These are phyloP conservation scores for Eupithecia tripunctaria DNA, from an alignment of 2,888 invertebrate genomes.

Conservation along the genomic window DNA sequence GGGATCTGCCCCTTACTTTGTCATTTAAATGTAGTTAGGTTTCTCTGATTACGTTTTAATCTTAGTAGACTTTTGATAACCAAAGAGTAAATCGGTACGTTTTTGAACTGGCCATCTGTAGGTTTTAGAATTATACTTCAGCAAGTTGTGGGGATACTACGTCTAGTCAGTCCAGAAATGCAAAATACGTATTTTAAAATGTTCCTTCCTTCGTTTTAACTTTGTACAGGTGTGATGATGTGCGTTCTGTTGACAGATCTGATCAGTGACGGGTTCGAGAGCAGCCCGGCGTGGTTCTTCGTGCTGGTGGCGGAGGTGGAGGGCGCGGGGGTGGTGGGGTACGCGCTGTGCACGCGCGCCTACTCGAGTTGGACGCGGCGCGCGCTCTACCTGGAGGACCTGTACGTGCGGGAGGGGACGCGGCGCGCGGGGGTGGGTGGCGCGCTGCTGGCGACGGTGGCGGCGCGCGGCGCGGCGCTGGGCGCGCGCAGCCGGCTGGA, in stretches of 20 bases:
- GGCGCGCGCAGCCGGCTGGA: conserved; percentile 86
- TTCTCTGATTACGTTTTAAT: no score
- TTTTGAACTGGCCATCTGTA: no score
- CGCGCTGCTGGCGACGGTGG: conserved; percentile 72
- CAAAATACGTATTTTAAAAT: no score
- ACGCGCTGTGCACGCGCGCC: conserved; percentile 90
- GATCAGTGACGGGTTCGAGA: conserved; percentile 88
- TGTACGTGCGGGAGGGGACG: conserved; percentile 88
- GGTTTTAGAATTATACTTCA: no score
- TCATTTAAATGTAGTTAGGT: no score
- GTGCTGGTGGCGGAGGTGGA: conserved; percentile 86
- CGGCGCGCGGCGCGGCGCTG: conserved; percentile 62
- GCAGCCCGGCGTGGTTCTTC: conserved; percentile 85
- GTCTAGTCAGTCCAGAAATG: no score
- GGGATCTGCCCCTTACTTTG: no score
- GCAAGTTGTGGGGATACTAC: no score
- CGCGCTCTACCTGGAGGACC: conserved; percentile 92
- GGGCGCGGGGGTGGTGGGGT: conserved; percentile 86
- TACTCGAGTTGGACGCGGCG: conserved; percentile 95
- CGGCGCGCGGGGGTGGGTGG: conserved; percentile 87
- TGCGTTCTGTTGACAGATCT: conserved; percentile 69
- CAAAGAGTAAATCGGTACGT: no score
- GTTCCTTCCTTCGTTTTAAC: no score
- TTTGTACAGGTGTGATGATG: no score
- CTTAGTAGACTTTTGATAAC: no score